Evolutionary conservation across 1,140 invertebrate genomes (phyloP).

Genomic region (Colletes gigas): DNA sequence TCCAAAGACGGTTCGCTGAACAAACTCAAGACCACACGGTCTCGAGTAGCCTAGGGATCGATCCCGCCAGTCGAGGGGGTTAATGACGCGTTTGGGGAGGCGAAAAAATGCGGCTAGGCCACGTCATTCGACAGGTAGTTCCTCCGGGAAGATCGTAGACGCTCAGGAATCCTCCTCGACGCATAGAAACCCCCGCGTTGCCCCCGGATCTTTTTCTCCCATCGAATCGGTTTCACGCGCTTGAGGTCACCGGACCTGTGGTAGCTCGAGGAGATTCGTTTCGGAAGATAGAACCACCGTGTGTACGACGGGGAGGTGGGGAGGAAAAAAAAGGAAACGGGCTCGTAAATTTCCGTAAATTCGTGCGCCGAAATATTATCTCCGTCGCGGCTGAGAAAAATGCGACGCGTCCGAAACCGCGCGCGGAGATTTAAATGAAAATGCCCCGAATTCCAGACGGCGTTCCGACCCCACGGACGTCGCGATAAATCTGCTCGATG

Average conservation of each 20-base stretch:
- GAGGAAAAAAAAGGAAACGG: conserved; percentile 10
- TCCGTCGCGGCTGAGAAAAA: conserved; percentile 19
- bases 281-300: conserved; percentile 28
- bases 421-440: conserved; percentile 6
- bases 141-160: conserved; percentile 53
- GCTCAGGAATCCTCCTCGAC: conserved; percentile 37
- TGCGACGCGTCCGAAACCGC: not conserved
- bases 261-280: conserved; percentile 39
- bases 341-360: conserved; percentile 51
- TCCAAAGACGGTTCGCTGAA: too few species aligned
- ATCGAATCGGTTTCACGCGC: conserved; percentile 42
- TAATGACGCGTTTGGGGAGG: conserved; percentile 39
- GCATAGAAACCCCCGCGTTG: conserved; percentile 6
- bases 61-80: conserved; percentile 3
- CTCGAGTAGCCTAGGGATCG: not conserved
- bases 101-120: conserved; percentile 46
- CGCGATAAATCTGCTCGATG: not conserved
- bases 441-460: not conserved
- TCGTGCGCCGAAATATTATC: conserved; percentile 48
- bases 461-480: not conserved
- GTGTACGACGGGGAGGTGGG: not conserved
- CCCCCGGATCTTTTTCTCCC: not conserved
- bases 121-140: conserved; percentile 60
- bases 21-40: too few species aligned
- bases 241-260: conserved; percentile 26